Evolutionary conservation across 1,140 invertebrate genomes (phyloP).

Genomic region (Lepidostoma basale): DNA sequence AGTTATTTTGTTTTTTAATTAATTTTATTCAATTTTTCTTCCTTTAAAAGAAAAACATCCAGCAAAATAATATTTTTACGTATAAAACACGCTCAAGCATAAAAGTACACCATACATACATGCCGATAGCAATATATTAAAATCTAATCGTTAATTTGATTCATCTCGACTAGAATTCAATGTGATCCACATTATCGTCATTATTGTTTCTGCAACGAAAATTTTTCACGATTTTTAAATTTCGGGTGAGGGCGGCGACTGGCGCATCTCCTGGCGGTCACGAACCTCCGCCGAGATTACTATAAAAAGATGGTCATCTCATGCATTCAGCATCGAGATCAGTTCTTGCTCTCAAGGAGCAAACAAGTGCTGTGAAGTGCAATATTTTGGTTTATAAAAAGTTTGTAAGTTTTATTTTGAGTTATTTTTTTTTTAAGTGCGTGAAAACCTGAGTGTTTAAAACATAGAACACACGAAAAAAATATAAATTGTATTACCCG

Average conservation of each 20-base stretch:
- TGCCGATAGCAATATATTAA: too few relatives aligned
- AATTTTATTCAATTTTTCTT: too few relatives aligned
- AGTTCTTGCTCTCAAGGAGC: background rate
- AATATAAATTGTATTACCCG: too few relatives aligned
- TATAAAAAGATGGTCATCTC: constrained; percentile 20
- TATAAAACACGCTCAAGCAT: too few relatives aligned
- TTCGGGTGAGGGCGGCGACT: background rate
- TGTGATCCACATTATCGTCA: background rate
- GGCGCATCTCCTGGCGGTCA: background rate
- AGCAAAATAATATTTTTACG: too few relatives aligned
- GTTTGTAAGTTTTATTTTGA: constrained; percentile 16
- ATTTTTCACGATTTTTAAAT: constrained; percentile 18
- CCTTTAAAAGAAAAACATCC: too few relatives aligned
- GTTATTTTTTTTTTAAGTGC: too few relatives aligned
- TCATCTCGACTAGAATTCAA: too few relatives aligned
- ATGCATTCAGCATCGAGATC: constrained; percentile 15
- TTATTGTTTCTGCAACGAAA: background rate
- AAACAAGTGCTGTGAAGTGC: constrained; percentile 18
- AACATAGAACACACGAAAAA: too few relatives aligned
- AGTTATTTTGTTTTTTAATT: too few relatives aligned
- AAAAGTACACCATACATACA: too few relatives aligned
- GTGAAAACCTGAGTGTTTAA: too few relatives aligned
- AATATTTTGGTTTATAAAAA: background rate
- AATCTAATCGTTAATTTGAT: background rate
- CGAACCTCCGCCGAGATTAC: constrained; percentile 4